Conservation (phyloP, 2,797 vertebrate species). For the Buphagus erythrorhynchus region DNA sequence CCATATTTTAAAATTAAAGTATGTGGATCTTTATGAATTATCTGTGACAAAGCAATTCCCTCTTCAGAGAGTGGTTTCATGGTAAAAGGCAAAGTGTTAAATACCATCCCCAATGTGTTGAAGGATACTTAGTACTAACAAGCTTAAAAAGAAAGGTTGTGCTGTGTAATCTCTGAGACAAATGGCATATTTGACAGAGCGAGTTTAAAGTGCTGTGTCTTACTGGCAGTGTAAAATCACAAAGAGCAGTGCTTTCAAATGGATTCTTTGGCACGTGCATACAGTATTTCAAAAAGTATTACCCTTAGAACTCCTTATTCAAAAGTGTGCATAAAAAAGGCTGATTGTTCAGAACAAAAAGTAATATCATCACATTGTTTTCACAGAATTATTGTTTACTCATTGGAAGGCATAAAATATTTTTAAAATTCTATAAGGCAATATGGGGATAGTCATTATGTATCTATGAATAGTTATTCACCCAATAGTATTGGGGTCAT, state of each 20-base stretch:
- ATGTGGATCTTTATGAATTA: not conserved
- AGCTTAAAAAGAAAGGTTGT: not conserved
- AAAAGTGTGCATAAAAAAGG: not conserved
- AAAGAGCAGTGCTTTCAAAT: conserved; percentile 11
- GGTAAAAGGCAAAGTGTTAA: not conserved
- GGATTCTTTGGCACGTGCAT: not conserved
- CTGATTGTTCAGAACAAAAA: not conserved
- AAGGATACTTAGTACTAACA: conserved; percentile 24
- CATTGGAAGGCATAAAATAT: not conserved
- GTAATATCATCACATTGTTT: not conserved
- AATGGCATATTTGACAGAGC: not conserved
- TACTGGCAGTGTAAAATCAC: conserved; percentile 22
- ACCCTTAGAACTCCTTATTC: conserved; percentile 1
- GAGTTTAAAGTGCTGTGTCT: conserved; percentile 10
- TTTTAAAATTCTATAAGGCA: not conserved
- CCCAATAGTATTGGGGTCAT: not conserved
- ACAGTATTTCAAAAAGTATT: not conserved
- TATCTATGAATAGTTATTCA: not conserved
- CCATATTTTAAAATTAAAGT: not conserved
- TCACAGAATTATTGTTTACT: not conserved
- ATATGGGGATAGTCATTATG: not conserved
- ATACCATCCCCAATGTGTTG: not conserved
- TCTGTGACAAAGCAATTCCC: not conserved
- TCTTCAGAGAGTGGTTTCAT: not conserved
- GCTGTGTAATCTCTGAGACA: conserved; percentile 24